phyloP scores from a whole-genome alignment of 1,140 invertebrate species.

The Caenorhabditis latens region DNA sequence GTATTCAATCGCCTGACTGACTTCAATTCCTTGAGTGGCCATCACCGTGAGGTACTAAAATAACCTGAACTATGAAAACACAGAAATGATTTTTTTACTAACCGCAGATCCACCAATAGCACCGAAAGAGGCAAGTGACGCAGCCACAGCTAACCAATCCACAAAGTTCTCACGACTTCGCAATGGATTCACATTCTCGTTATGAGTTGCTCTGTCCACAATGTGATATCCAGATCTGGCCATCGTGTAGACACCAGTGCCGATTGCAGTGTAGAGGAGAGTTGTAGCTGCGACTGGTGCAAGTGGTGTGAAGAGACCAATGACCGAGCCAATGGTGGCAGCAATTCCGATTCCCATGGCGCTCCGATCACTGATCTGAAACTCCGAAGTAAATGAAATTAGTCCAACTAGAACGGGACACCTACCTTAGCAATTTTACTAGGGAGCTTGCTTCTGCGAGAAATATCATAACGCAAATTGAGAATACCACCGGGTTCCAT shows the following conservation, averaged over 20 bases:
- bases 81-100: neutral
- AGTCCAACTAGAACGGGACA: neutral
- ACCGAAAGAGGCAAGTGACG: slow-evolving; percentile 8
- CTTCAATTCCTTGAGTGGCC: slow-evolving; percentile 44
- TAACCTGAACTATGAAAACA: neutral
- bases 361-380: slow-evolving; percentile 38
- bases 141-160: slow-evolving; percentile 17
- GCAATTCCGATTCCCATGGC: slow-evolving; percentile 36
- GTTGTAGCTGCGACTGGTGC: slow-evolving; percentile 31
- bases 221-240: slow-evolving; percentile 43
- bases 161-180: slow-evolving; percentile 48
- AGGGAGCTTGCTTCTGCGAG: slow-evolving; percentile 22
- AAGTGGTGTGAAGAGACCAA: slow-evolving; percentile 4
- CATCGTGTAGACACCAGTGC: slow-evolving; percentile 41
- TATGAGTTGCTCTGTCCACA: slow-evolving; percentile 30
- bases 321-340: slow-evolving; percentile 21
- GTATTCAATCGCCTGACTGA: slow-evolving; percentile 36
- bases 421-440: slow-evolving; percentile 41
- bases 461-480: slow-evolving; percentile 33
- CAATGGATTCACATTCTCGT: slow-evolving; percentile 32
- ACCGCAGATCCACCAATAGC: slow-evolving; percentile 36
- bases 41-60: slow-evolving; percentile 37
- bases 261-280: slow-evolving; percentile 23
- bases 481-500: slow-evolving; percentile 33
- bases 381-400: neutral